Conservation (phyloP, 2,113 vertebrate genomes). For the Xenus cinereus region DNA sequence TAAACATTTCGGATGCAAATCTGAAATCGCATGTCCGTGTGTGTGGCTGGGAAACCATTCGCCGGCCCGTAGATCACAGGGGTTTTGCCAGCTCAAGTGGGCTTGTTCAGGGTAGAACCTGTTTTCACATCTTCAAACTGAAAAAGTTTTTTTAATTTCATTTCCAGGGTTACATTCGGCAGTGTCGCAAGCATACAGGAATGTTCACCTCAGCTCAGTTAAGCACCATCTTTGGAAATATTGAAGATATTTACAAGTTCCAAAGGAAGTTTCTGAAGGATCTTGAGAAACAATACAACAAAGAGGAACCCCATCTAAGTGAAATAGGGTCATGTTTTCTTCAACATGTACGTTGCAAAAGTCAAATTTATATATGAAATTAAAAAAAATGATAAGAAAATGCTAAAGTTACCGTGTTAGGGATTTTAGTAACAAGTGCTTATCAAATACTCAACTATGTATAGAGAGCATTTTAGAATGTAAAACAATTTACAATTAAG, state of each 20-base stretch:
- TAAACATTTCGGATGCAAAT: neutral
- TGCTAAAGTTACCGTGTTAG: neutral
- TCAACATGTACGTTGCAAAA: slow-evolving; percentile 80
- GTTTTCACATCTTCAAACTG: neutral
- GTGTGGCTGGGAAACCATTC: neutral
- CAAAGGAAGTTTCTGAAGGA: slow-evolving; percentile 94
- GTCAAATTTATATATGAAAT: neutral
- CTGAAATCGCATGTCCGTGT: neutral
- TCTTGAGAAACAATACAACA: slow-evolving; percentile 94
- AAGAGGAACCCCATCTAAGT: slow-evolving; percentile 91
- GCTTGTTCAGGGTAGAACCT: neutral
- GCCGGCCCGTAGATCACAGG: neutral
- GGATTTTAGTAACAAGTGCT: neutral
- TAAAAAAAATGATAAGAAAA: neutral
- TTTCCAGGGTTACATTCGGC: slow-evolving; percentile 92
- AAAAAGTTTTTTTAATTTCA: neutral
- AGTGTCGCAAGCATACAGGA: slow-evolving; percentile 91
- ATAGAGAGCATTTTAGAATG: neutral
- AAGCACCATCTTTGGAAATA: slow-evolving; percentile 96
- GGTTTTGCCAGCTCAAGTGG: neutral
- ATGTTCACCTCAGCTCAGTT: slow-evolving; percentile 92
- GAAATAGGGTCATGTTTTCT: slow-evolving; percentile 97
- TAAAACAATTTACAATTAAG: neutral
- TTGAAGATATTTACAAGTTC: slow-evolving; percentile 97
- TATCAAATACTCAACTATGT: neutral